Percentiles rank a stretch among this genome's conserved stretches.
These are phyloP conservation scores for Pyrocephalus nanus DNA, from an alignment of 2,797 vertebrate genomes.

Conservation along the genomic window DNA sequence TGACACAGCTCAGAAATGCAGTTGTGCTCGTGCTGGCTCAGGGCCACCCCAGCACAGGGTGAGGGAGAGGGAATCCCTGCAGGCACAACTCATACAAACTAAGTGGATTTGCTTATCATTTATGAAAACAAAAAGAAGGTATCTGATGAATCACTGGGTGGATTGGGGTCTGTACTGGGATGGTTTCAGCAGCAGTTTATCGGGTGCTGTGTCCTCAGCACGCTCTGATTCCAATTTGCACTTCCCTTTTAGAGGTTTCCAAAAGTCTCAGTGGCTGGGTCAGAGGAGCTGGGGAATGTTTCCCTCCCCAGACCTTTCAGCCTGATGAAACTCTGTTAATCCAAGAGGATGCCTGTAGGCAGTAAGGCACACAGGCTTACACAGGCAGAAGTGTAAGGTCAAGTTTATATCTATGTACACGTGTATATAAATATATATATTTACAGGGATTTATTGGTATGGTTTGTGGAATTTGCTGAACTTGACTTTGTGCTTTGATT, in stretches of 20 bases:
- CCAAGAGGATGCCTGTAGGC: not conserved
- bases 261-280: not conserved
- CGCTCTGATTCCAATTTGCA: not conserved
- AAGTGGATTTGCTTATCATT: constrained; percentile 66
- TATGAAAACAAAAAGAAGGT: constrained; percentile 55
- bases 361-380: not conserved
- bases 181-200: not conserved
- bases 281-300: not conserved
- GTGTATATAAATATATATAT: not conserved
- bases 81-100: constrained; percentile 43
- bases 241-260: not conserved
- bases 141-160: constrained; percentile 33
- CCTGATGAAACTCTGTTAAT: not conserved
- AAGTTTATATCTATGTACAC: accelerated
- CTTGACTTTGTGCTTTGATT: not conserved
- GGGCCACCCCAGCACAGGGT: constrained; percentile 29
- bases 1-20: constrained; percentile 37
- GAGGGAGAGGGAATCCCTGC: constrained; percentile 47
- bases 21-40: constrained; percentile 17
- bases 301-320: not conserved
- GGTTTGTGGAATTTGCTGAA: not conserved
- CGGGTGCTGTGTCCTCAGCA: not conserved
- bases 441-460: not conserved
- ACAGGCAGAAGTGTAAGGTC: not conserved
- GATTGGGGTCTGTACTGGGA: not conserved